Base-by-base conservation (phyloP, 2,797 vertebrate genomes). In the Menidia menidia region DNA sequence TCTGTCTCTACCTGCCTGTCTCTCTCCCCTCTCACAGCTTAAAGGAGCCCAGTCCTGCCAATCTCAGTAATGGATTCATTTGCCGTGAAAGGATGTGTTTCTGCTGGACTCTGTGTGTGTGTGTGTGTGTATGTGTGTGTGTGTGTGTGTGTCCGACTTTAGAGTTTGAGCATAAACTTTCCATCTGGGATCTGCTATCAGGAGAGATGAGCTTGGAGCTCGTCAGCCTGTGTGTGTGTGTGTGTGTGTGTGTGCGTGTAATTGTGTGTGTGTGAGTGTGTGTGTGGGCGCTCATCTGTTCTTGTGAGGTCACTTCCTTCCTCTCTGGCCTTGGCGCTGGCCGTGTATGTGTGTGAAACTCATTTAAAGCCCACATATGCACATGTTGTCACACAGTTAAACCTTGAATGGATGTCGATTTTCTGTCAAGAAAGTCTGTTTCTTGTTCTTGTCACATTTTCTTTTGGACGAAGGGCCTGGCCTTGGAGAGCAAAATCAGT, bases 291-390 rank as follows among this genome's bases (percentile, higher is more conserved):
- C 75, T 89, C 87, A 85, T 88, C 84, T 86, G 87, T 82, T 82
- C 72, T 68, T 81, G 76, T 88, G 83, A 89, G 84, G 85, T 89
- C 86, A 89, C 84, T 88, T 90, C 88, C 90, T 88, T 85, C 80
- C 77, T 78, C 66, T 74, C 33, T 85, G 85, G 77, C 74, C 82
- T 87, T 74, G 15, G 69, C 15, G 67, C 60, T 79, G 72, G 71
- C 84, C 54, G 72, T 78, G 85, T 87, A 74, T 78, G 85, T 87
- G 86, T 89, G 86, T 85, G 86, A 88, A 89, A 84, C 84, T 86
- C 78, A 87, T 89, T 88, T 81, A 65, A 70, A 68, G 58, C 57
- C 68, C 56, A 60, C 31, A 59, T 58, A 55, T 35, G 48, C 56
- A 72, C 61, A 56, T 56, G 44, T 18, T 15, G 16, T 74, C 47